Base-by-base conservation (phyloP, 2,797 vertebrate species). In the Orientallactaga sibirica region DNA sequence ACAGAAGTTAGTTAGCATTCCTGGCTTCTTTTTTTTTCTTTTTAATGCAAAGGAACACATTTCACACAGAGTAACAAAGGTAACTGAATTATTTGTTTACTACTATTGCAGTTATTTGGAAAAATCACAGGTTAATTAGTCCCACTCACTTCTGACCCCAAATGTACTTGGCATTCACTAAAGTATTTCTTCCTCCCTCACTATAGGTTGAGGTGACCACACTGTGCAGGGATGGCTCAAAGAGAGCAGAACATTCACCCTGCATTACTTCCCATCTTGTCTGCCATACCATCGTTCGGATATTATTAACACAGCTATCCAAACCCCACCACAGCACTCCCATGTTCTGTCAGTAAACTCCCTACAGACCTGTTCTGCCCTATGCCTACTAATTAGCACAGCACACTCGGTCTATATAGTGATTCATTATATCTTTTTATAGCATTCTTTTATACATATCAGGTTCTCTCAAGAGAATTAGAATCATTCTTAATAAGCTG, bases 111-210 rank as follows among this genome's bases (percentile, higher is more conserved):
- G 58, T 43, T 91, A 2, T 76, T 79, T 66, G 41, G 52, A 48
- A 91, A 91, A 84, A 85, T 71, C 20, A 20, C 24, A 41, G 70
- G 33, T 64, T 67, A 55, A 91, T 20, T n/a, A 92, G 24, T 77
- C 67, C 52, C 37, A 62, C 41, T 68, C 67, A 24, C n/a, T 64
- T 15, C 68, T 55, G 78, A 62, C 55, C 58, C 10, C 7, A 62
- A 24, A 16, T 62, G 3, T 62, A 61, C 58, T 11, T 68, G 7
- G 15, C 18, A 24, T 64, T 70, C 74, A 64, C 5, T 62, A 66
- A 78, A 15, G 6, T 79, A 2, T 79, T 19, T 78, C n/a, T 68
- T 58, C 79, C 37, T 62, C 78, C 20, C 58, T 80, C 27, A 37
- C 25, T 85, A 55, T 52, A 55, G 20, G 5, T 5, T 79, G 67